These are phyloP conservation scores for Microtus pennsylvanicus DNA, from an alignment of 2,113 vertebrate genomes.

Conservation along the genomic window DNA sequence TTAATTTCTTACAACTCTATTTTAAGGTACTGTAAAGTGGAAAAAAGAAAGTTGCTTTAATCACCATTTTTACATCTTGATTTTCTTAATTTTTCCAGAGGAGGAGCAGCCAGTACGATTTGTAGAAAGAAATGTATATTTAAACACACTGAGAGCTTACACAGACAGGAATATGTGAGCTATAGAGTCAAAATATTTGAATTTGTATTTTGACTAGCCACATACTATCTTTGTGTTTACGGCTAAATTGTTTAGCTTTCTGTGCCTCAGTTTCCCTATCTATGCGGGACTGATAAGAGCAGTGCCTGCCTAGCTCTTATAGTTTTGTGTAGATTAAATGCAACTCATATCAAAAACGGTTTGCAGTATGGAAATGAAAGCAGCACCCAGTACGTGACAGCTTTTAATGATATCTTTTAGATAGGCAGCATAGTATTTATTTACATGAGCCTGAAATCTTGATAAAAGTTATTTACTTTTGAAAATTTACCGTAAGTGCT, in stretches of 20 bases:
- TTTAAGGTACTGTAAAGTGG: background rate
- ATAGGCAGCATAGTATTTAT: background rate
- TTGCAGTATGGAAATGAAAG: background rate
- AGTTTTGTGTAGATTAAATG: conserved; percentile 1
- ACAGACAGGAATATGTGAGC: background rate
- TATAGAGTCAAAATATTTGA: background rate
- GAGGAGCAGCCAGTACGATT: background rate
- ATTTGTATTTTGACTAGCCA: conserved; percentile 30
- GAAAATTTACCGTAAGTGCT: conserved; percentile 52
- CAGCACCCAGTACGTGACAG: background rate
- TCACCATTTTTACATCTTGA: background rate
- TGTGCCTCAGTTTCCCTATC: conserved; percentile 16
- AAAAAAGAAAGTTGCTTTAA: background rate
- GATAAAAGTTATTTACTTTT: conserved; percentile 54
- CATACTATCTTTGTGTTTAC: background rate
- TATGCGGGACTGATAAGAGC: background rate
- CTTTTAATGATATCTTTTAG: conserved; percentile 37
- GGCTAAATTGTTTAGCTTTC: background rate
- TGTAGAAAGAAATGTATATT: conserved; percentile 11
- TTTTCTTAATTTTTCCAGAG: conserved; percentile 38
- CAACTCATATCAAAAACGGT: background rate
- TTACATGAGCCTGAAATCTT: background rate
- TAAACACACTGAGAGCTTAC: background rate
- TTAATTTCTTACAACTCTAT: background rate
- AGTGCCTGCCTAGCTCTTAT: background rate